Evolutionary conservation across 1,140 invertebrate species (phyloP), one percentile per base, ranked within the genome.

Genomic region (Meloidogyne floridensis): DNA sequence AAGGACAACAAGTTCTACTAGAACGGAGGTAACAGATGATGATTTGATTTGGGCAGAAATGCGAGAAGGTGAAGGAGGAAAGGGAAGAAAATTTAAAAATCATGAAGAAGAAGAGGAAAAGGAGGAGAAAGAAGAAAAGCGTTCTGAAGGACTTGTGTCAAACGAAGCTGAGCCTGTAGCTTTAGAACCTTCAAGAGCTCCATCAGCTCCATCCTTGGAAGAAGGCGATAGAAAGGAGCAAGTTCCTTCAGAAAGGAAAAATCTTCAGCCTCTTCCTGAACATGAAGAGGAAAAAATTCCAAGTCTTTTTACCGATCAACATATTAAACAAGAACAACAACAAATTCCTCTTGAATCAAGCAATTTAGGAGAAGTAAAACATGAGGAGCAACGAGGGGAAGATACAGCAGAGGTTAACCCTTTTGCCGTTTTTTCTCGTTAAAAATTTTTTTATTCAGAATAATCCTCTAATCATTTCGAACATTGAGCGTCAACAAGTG

Each of bases 1-100:
- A 11, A 8, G 32, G 5, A 59, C 42, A 77, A 54, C 18, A 53
- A 71, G 4, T 71, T 3, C 47, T 53, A 71, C 10, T 3, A 51
- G n/a, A 70, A 43, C 77, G 43, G 77, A 78, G 32, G n/a, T 18
- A 32, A n/a, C 2, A 15, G 77, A 9, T 47, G 59, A 76, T 76
- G 75, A 76, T 76, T 69, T 76, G 6, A 42, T 76, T 76, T 56
- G 75, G 69, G 3, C 6, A 15, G 8, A 51, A 15, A 4, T 32
- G 54, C 13, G 15, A 54, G 20, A 15, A 75, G 18, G 42, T 9
- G 65, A 65, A 78, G 2, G 10, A 42, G 59, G n/a, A 69, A 43
- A 70, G 5, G 59, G 56, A 71, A 78, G 18, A n/a, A 47, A 79
- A 71, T 8, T 51, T 9, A 18, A 51, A 72, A 71, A 47, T n/a